Conservation (phyloP, 1,140 invertebrate species). For the Drosophila suzukii region DNA sequence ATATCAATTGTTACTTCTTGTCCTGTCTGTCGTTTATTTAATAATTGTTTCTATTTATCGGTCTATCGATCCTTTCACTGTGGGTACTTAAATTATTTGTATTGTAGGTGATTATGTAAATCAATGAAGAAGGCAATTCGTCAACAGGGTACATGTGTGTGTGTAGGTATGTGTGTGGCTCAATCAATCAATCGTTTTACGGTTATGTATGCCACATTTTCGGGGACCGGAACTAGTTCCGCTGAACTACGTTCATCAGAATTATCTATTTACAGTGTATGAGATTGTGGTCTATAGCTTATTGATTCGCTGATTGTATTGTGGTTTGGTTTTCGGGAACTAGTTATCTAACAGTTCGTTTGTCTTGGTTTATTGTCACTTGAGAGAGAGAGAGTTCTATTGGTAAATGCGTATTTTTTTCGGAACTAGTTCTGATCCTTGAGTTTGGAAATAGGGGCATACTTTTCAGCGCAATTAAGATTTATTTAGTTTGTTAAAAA, state of each 20-base stretch:
- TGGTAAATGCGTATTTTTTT: constrained; percentile 29
- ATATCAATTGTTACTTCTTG: constrained; percentile 37
- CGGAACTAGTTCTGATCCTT: constrained; percentile 33
- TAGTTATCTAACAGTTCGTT: constrained; percentile 21
- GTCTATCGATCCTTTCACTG: constrained; percentile 34
- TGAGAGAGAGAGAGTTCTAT: constrained; percentile 31
- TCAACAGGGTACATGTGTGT: constrained; percentile 76
- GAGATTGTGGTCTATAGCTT: constrained; percentile 9
- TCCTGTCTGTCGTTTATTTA: constrained; percentile 13
- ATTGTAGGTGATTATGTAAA: constrained; percentile 77
- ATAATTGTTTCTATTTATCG: constrained; percentile 40
- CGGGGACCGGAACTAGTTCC: constrained; percentile 16
- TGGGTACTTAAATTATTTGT: constrained; percentile 60
- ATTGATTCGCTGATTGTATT: constrained; percentile 24
- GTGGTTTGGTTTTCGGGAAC: constrained; percentile 2
- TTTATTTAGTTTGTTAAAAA: constrained; percentile 14
- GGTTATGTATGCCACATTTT: constrained; percentile 6
- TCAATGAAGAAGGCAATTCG: constrained; percentile 71
- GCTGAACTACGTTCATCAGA: constrained; percentile 30
- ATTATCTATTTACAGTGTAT: constrained; percentile 29
- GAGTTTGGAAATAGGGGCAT: constrained; percentile 3
- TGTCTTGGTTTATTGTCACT: constrained; percentile 53
- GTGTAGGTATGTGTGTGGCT: constrained; percentile 40
- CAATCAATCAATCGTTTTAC: constrained; percentile 16
- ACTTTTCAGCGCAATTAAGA: constrained; percentile 12